Percentiles rank a stretch among this genome's conserved stretches.
phyloP scores from a whole-genome alignment of 2,113 vertebrate genomes.

The Python bivittatus region DNA sequence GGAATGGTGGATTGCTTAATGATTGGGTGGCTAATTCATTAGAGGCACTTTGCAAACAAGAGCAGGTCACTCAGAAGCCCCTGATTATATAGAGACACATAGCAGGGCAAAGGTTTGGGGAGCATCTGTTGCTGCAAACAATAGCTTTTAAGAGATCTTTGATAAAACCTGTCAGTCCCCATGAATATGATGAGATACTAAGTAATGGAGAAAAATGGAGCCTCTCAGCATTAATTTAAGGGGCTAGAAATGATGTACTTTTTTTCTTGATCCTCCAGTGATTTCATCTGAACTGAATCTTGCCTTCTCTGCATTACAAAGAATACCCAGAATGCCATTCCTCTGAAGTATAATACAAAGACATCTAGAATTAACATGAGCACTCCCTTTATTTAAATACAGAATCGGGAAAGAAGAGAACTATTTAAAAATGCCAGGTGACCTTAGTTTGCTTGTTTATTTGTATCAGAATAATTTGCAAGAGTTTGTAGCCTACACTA shows the following conservation, averaged over 20 bases:
- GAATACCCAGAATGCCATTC: too few species aligned
- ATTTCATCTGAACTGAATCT: too few species aligned
- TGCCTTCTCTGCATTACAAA: too few species aligned
- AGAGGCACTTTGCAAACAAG: background rate
- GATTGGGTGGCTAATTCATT: background rate
- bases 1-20: background rate
- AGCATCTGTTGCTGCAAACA: too few species aligned
- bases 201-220: background rate
- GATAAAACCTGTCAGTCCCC: background rate
- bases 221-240: too few species aligned
- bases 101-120: background rate
- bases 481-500: constrained; percentile 40
- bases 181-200: background rate
- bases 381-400: background rate
- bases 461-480: background rate
- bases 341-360: too few species aligned
- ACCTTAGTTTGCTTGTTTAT: background rate
- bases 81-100: background rate
- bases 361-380: too few species aligned
- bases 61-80: background rate
- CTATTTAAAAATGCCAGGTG: background rate
- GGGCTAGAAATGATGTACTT: too few species aligned
- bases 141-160: background rate
- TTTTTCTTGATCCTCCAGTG: too few species aligned
- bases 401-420: constrained; percentile 9